Base-by-base conservation (phyloP, 2,797 vertebrate genomes). In the Tokudaia tokunoshimensis region DNA sequence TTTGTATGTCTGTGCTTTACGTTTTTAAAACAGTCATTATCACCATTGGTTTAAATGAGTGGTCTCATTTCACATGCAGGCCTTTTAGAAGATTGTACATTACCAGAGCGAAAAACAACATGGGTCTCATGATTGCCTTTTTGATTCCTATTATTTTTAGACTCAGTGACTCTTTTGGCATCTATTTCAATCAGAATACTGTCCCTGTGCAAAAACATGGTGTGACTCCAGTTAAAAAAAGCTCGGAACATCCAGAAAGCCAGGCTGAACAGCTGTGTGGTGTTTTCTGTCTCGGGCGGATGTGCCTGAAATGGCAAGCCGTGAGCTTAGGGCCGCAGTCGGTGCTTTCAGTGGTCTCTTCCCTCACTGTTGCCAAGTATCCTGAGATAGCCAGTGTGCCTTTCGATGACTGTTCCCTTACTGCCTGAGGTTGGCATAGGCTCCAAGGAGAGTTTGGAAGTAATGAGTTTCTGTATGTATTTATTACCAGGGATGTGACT, bases 31-130 rank as follows among this genome's bases (percentile, higher is more conserved):
- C 34, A 75, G 84, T 72, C n/a, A 59, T 75, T 76, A 55, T 87
- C 82, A 94, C 44, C 84, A 26, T 81, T 86, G 61, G 6, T 96
- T 95, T 94, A 96, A 98, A 96, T n/a, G 94, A 85, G 76, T 92
- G 52, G 41, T 84, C 80, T 95, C 15, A 74, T 96, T 96, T 95
- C 63, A 91, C 78, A 82, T 96, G 63, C 50, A 96, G 82, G 86
- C 63, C 96, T 92, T 94, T 91, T 83, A 90, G 84, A 92, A 94
- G 83, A 95, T 93, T 92, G 86, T 70, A 82, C 6, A 70, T 96
- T 87, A 94, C 91, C 65, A 97, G 86, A 12, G 29, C 90, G 61
- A 20, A 85, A 85, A 91, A 94, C 84, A 96, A 41, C 89, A 76
- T 90, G 55, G 94, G n/a, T 72, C 89, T 94, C 50, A 55, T 92